These are phyloP conservation scores for Octonoba sinensis DNA, from an alignment of 2,888 invertebrate species.

Conservation along the genomic window DNA sequence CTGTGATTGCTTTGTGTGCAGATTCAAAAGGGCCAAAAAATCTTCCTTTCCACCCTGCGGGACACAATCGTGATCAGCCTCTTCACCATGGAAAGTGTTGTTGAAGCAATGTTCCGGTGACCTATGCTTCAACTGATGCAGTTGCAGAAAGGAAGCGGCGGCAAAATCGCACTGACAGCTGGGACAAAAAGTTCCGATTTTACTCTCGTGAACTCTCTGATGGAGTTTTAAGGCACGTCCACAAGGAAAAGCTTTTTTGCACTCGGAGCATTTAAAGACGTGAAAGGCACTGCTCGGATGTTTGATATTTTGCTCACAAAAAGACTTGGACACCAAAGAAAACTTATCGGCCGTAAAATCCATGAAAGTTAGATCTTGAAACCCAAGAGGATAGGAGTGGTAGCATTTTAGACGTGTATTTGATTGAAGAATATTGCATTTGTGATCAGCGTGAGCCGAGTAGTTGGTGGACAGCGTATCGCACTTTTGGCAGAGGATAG, in stretches of 20 bases:
- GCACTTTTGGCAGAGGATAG: slow-evolving; percentile 81
- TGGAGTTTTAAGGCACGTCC: slow-evolving; percentile 70
- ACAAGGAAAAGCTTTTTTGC: slow-evolving; percentile 71
- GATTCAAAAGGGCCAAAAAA: slow-evolving; percentile 84
- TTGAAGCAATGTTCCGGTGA: slow-evolving; percentile 51
- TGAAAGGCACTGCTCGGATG: slow-evolving; percentile 69
- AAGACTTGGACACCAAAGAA: slow-evolving; percentile 81
- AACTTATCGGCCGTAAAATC: slow-evolving; percentile 86
- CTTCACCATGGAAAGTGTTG: not conserved
- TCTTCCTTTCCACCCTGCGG: slow-evolving; percentile 74
- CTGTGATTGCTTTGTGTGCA: slow-evolving; percentile 52
- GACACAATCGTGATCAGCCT: not conserved
- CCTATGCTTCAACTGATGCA: slow-evolving; percentile 66
- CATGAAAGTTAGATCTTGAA: slow-evolving; percentile 78
- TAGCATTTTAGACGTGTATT: slow-evolving; percentile 30
- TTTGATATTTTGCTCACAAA: slow-evolving; percentile 77
- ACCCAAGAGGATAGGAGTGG: slow-evolving; percentile 36
- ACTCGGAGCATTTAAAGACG: slow-evolving; percentile 70
- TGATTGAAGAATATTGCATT: slow-evolving; percentile 39
- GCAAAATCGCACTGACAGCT: slow-evolving; percentile 77
- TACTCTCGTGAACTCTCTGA: slow-evolving; percentile 67
- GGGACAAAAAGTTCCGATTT: slow-evolving; percentile 69
- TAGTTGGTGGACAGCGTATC: slow-evolving; percentile 81
- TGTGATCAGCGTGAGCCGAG: slow-evolving; percentile 63
- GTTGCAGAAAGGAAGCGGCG: slow-evolving; percentile 69